Base-by-base conservation (phyloP, 1,140 invertebrate genomes). In the Drosophila ananassae region DNA sequence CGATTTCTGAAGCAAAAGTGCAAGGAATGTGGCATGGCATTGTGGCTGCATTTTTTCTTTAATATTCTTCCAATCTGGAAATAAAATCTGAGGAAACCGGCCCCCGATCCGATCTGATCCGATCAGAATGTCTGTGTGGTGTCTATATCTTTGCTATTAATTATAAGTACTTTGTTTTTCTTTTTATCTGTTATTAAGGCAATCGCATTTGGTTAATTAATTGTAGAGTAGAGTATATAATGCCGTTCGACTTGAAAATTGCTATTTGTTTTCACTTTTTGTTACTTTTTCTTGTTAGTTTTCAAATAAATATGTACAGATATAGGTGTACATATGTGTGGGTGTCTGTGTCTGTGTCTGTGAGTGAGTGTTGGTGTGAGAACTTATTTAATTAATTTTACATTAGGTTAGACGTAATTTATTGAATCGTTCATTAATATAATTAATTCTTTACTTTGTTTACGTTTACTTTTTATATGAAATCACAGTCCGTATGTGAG, bases 401-500 rank as follows among this genome's bases (percentile, higher is more conserved):
- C 61, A 69, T 69, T 69, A 69, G 32, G 52, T 69, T 67, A 79
- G 55, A 63, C 69, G 53, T 64, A 68, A 58, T 71, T 56, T 62
- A 39, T 73, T 61, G 37, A 71, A 61, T 61, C n/a, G 34, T 67
- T 34, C 41, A 48, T 75, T 48, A 71, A 77, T 75, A 75, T 59
- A 71, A 69, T 76, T 75, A 62, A 74, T 82, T 73, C 56, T 52
- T 82, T 78, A 67, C 46, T 52, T 59, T 69, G 67, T 62, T 73
- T 87, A 54, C 62, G 54, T 73, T 57, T 72, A 75, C 60, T 75
- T 59, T 58, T 47, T 81, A 55, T 75, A 73, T 76, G 84, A 91
- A 91, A 91, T 91, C 90, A 91, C 90, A 91, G 90, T 91, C 90
- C 90, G 90, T 91, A 91, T 91, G 90, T 91, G 90, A 91, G 83